Evolutionary conservation across 1,140 invertebrate species (phyloP).

Genomic region (Camponotus floridanus): DNA sequence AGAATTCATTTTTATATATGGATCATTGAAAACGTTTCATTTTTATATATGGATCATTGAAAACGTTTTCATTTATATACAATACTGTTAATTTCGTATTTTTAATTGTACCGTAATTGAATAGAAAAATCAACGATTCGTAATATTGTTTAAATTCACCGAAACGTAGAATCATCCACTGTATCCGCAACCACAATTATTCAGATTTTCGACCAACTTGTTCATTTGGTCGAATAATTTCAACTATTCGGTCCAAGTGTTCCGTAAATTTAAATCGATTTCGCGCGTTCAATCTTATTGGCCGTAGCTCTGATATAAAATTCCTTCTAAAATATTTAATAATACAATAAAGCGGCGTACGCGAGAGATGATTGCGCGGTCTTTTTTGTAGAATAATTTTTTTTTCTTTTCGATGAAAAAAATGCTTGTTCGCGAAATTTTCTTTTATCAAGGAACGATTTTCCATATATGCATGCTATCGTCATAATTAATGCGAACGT

Average conservation of each 20-base stretch:
- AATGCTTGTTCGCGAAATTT: constrained; percentile 2
- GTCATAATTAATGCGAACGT: constrained; percentile 16
- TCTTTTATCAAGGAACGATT: not conserved
- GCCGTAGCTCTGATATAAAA: constrained; percentile 63
- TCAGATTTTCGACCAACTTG: constrained; percentile 70
- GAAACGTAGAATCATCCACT: constrained; percentile 63
- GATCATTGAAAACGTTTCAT: not conserved
- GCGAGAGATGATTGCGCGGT: not conserved
- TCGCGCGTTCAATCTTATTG: constrained; percentile 67
- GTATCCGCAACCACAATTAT: constrained; percentile 59
- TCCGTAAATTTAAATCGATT: constrained; percentile 75
- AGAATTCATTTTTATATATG: not conserved
- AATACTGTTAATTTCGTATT: constrained; percentile 21
- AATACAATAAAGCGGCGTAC: constrained; percentile 54
- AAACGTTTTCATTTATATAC: not conserved
- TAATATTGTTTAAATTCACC: constrained; percentile 52
- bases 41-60: not conserved
- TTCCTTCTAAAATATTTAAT: constrained; percentile 71
- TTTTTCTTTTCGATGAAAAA: not conserved
- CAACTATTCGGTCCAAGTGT: constrained; percentile 73
- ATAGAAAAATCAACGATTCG: constrained; percentile 64
- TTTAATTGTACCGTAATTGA: not conserved
- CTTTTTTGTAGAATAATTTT: constrained; percentile 4
- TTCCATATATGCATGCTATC: not conserved
- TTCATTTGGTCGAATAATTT: constrained; percentile 76